A percentile compares a stretch with the other conserved stretches of the same genome.
phyloP scores from a whole-genome alignment of 1,140 invertebrate species.

The Diploscapter pachys region DNA sequence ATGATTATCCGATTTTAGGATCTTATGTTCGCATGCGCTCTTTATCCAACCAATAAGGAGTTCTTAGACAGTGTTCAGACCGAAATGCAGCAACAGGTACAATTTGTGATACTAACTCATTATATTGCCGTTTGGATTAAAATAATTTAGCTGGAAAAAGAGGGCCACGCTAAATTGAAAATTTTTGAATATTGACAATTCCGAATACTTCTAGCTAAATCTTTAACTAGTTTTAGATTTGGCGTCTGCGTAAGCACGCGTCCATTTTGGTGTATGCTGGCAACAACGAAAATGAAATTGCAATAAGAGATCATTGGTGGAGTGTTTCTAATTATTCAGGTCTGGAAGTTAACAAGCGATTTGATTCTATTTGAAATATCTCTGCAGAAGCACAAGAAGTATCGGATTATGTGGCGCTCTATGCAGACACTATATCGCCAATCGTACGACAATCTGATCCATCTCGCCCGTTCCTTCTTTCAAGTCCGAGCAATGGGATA shows the following conservation, averaged over 20 bases:
- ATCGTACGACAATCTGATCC: constrained; percentile 67
- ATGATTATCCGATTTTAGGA: constrained; percentile 62
- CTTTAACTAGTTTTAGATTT: constrained; percentile 61
- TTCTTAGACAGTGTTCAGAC: constrained; percentile 73
- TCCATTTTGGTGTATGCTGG: constrained; percentile 81
- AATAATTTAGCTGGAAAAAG: too few species aligned
- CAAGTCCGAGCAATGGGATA: constrained; percentile 86
- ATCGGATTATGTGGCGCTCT: constrained; percentile 79
- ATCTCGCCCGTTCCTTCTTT: constrained; percentile 72
- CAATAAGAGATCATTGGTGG: constrained; percentile 64
- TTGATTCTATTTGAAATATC: neutral
- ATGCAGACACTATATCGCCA: constrained; percentile 71
- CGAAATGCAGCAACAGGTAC: constrained; percentile 78
- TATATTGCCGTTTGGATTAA: too few species aligned
- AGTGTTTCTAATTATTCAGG: constrained; percentile 35
- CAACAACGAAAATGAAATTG: constrained; percentile 96
- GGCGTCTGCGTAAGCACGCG: constrained; percentile 79
- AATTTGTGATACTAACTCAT: neutral
- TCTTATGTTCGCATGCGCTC: constrained; percentile 92
- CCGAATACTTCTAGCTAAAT: too few species aligned
- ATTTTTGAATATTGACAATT: too few species aligned
- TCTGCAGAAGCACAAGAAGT: constrained; percentile 31
- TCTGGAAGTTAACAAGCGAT: neutral
- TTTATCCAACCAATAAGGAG: constrained; percentile 77
- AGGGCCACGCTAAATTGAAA: too few species aligned